A percentile compares a stretch with the other conserved stretches of the same genome.
These are phyloP conservation scores for Cebuella pygmaea DNA, from an alignment of 2,797 vertebrate genomes.

Conservation along the genomic window DNA sequence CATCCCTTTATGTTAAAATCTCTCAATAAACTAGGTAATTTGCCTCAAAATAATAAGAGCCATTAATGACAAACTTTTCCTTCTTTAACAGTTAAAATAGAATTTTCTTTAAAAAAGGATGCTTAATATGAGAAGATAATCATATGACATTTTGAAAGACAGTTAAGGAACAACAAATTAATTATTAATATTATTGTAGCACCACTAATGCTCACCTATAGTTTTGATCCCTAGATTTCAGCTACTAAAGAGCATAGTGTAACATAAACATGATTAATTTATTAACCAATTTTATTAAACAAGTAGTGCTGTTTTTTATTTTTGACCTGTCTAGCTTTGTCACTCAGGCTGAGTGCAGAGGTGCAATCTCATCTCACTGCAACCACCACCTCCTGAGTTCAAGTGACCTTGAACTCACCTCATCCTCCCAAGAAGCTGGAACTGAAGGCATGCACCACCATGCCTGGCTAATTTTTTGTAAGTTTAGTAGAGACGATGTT, in stretches of 20 bases:
- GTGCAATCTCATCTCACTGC: not conserved
- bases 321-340: not conserved
- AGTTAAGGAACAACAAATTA: not conserved
- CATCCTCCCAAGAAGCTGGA: not conserved
- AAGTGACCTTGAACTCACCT: not conserved
- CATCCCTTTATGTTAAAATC: no score
- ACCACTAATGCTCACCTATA: not conserved
- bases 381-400: not conserved
- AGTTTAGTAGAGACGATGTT: not conserved
- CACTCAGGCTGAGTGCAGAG: not conserved
- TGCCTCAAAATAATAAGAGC: no score
- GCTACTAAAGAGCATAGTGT: accelerated
- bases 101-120: not conserved
- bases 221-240: not conserved
- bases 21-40: no score
- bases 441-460: not conserved
- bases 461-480: not conserved
- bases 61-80: no score
- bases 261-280: not conserved
- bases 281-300: not conserved
- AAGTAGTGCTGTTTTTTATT: not conserved
- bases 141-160: not conserved
- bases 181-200: not conserved
- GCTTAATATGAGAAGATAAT: not conserved
- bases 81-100: not conserved